These are phyloP conservation scores for Tupiocoris notatus DNA, from an alignment of 2,888 invertebrate genomes.

Conservation along the genomic window DNA sequence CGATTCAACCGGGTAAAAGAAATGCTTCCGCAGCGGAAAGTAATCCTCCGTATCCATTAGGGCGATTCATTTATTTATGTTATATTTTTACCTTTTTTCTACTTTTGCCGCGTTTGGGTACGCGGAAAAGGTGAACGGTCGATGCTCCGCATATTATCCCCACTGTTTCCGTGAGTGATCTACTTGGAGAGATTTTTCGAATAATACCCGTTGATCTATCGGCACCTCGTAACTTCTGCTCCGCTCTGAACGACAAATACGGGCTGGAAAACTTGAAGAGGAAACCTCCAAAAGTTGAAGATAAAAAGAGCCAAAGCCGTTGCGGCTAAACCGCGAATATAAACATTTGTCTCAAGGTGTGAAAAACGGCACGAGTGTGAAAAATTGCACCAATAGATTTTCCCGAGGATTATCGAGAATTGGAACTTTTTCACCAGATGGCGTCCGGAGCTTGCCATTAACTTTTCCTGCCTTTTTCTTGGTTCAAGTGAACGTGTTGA, in stretches of 20 bases:
- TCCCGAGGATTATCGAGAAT: too few species aligned
- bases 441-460: too few species aligned
- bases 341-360: background rate
- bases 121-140: background rate
- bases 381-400: background rate
- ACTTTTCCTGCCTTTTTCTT: too few species aligned
- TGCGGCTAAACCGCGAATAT: background rate
- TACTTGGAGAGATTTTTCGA: background rate
- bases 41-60: conserved; percentile 40
- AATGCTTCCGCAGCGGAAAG: conserved; percentile 28
- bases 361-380: background rate
- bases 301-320: background rate
- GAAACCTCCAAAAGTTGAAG: background rate
- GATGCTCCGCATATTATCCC: background rate
- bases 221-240: conserved; percentile 15
- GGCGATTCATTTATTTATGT: conserved; percentile 39
- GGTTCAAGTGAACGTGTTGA: too few species aligned
- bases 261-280: background rate
- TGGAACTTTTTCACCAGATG: too few species aligned
- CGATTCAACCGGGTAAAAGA: conserved; percentile 25
- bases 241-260: background rate
- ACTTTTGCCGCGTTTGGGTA: background rate
- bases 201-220: conserved; percentile 28
- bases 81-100: conserved; percentile 29
- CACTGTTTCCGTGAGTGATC: background rate